A percentile compares a stretch with the other conserved stretches of the same genome.
phyloP scores from a whole-genome alignment of 1,140 invertebrate species.

The Anagrus nilaparvatae region DNA sequence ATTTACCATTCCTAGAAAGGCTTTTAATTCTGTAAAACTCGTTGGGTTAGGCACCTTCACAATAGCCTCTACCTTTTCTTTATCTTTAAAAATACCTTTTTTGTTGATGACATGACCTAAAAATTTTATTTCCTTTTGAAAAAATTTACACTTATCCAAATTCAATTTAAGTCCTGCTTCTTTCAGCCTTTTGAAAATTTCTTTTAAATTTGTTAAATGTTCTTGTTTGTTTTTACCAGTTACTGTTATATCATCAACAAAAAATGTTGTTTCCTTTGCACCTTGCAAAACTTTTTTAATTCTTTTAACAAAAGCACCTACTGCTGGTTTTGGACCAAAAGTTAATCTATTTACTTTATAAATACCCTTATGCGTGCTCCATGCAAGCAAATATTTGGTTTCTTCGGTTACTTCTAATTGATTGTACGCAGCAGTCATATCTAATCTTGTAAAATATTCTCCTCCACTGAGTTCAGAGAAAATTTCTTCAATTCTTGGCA shows the following conservation, averaged over 20 bases:
- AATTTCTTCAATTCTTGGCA: slow-evolving; percentile 27
- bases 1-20: slow-evolving; percentile 34
- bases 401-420: slow-evolving; percentile 29
- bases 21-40: slow-evolving; percentile 25
- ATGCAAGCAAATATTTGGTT: slow-evolving; percentile 25
- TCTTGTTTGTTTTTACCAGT: slow-evolving; percentile 6
- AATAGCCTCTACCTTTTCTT: slow-evolving; percentile 31
- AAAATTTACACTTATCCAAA: slow-evolving; percentile 10
- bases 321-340: slow-evolving; percentile 21
- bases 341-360: slow-evolving; percentile 27
- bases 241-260: slow-evolving; percentile 10
- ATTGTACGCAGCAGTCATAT: slow-evolving; percentile 32
- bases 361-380: slow-evolving; percentile 32
- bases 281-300: neutral
- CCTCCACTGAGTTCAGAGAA: slow-evolving; percentile 21
- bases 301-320: slow-evolving; percentile 2
- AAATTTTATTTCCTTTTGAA: slow-evolving; percentile 10
- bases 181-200: slow-evolving; percentile 16
- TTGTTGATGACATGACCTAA: slow-evolving; percentile 25
- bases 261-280: neutral
- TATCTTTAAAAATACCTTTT: slow-evolving; percentile 19
- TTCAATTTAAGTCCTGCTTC: slow-evolving; percentile 9
- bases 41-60: slow-evolving; percentile 24
- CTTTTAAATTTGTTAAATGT: slow-evolving; percentile 6
- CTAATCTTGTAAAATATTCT: slow-evolving; percentile 28